phyloP scores from a whole-genome alignment of 1,140 invertebrate genomes.

The Pissodes strobi region DNA sequence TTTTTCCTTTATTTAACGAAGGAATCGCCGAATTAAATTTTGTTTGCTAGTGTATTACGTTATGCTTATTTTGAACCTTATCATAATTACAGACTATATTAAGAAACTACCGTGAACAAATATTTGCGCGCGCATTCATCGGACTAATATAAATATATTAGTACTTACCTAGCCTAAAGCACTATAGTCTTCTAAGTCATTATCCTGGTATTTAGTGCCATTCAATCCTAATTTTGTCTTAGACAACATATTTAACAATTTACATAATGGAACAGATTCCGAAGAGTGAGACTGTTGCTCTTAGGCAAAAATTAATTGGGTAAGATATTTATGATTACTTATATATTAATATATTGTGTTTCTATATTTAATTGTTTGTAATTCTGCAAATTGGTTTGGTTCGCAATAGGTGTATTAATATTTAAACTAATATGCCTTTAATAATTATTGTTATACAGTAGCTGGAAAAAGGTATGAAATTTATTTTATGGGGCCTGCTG shows the following conservation, averaged over 20 bases:
- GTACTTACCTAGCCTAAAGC: slow-evolving; percentile 7
- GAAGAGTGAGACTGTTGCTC: slow-evolving; percentile 76
- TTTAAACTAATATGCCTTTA: too few species aligned
- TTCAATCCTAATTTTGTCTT: not conserved
- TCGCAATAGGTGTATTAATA: too few species aligned
- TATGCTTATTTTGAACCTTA: slow-evolving; percentile 21
- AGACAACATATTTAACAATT: not conserved
- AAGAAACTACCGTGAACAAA: slow-evolving; percentile 8
- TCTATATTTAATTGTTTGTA: slow-evolving; percentile 11
- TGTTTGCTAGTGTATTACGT: slow-evolving; percentile 26
- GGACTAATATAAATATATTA: slow-evolving; percentile 26
- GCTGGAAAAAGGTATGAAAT: too few species aligned
- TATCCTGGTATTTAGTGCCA: not conserved
- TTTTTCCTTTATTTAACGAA: slow-evolving; percentile 9
- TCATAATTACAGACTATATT: slow-evolving; percentile 23
- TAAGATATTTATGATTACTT: too few species aligned
- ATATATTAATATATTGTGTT: too few species aligned
- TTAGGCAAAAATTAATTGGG: slow-evolving; percentile 80
- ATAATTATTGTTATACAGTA: too few species aligned
- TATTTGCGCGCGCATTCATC: slow-evolving; percentile 29
- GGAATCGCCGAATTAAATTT: not conserved
- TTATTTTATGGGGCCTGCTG: too few species aligned
- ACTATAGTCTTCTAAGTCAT: slow-evolving; percentile 1
- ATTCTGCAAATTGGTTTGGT: too few species aligned
- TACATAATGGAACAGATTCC: slow-evolving; percentile 67